Base-by-base conservation (phyloP, 2,797 vertebrate genomes). In the Onychomys torridus region DNA sequence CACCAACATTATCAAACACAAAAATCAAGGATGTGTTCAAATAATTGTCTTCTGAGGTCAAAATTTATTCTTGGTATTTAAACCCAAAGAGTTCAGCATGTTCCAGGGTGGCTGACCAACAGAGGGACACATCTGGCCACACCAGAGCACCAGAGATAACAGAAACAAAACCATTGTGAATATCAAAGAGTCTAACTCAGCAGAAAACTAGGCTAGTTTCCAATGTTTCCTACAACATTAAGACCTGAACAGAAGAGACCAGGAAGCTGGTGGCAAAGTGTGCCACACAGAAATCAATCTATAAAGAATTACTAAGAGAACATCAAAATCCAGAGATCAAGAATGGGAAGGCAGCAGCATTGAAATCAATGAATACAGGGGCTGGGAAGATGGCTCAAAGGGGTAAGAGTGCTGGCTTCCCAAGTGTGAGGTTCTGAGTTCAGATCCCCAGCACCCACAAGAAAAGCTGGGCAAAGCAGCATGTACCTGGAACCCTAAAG, bases 1-100 rank as follows among this genome's bases (percentile, higher is more conserved):
- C 40, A 55, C 77, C 78, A 85, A 63, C 49, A 79, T 81, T 21
- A 7, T 86, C 59, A 88, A 83, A 87, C 46, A 81, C 14, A 61
- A 8, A 40, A 63, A 83, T 65, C 63, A 88, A 94, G 91, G 55
- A 32, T 40, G 6, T 59, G 32, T 57, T 93, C 88, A 76, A 55
- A 86, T 37, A 90, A 89, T 90, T 59, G 52, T 81, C 92, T 95
- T 65, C 71, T 69, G 65, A 93, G 32, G 49, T 94, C 32, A 63
- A 90, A 94, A 91, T n/a, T 91, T 65, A 94, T 67, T 57, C 46
- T 67, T 9, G 17, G 17, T 40, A 16, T 93, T 6, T 59, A 93
- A 77, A 78, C 4, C 67, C 67, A 37, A 77, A 63, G n/a, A 65
- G 4, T 29, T 75, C 73, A 81, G 7, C 40, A 11, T 86, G 29